Evolutionary conservation across 2,888 invertebrate genomes (phyloP).

Genomic region (Drosophila testacea): DNA sequence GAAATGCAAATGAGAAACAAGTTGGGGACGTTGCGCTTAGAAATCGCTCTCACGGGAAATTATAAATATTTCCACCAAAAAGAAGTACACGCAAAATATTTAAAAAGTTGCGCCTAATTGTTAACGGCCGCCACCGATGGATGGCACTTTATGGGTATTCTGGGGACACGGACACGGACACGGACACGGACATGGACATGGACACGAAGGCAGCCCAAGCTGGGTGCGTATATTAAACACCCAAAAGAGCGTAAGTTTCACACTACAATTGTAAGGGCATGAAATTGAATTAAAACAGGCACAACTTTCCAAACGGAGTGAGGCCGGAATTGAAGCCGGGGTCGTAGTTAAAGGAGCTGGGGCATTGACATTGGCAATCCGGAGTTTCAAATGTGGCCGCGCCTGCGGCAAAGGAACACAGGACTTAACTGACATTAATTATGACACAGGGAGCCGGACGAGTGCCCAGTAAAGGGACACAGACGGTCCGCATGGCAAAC

Average conservation of each 20-base stretch:
- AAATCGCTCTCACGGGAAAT: constrained; percentile 75
- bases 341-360: neutral
- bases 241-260: constrained; percentile 49
- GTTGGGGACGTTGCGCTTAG: constrained; percentile 50
- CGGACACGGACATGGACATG: neutral
- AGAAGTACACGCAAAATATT: constrained; percentile 40
- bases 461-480: constrained; percentile 48
- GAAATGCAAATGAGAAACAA: constrained; percentile 58
- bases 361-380: constrained; percentile 23
- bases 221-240: constrained; percentile 51
- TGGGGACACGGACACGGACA: constrained; percentile 35
- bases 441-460: constrained; percentile 57
- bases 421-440: constrained; percentile 80
- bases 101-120: constrained; percentile 76
- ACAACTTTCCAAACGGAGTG: constrained; percentile 9
- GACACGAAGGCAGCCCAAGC: constrained; percentile 8
- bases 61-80: constrained; percentile 60
- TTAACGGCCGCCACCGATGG: constrained; percentile 59
- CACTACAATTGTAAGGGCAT: constrained; percentile 58
- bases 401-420: constrained; percentile 68
- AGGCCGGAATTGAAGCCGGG: neutral
- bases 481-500: constrained; percentile 38
- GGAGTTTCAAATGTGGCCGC: constrained; percentile 54
- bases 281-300: constrained; percentile 72
- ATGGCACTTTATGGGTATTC: constrained; percentile 73